Evolutionary conservation across 1,140 invertebrate species (phyloP), one percentile per base, ranked within the genome.

Genomic region (Drosophila seguyi): DNA sequence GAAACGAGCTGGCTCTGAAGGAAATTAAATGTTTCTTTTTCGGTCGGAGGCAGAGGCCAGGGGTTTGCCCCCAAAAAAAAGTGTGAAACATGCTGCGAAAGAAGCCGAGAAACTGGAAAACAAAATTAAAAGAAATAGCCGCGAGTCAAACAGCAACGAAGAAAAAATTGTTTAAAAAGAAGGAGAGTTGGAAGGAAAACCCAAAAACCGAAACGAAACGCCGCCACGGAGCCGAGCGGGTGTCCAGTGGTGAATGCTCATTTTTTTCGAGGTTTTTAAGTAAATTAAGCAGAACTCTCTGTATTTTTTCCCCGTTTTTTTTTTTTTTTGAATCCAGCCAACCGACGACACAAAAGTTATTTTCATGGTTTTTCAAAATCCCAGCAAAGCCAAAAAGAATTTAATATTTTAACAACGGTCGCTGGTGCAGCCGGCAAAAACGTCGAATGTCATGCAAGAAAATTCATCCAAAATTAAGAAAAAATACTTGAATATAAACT

Each of bases 211-310:
- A 76, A 79, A 66, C 65, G 74, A 74, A 79, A 79, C 36, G 73
- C 39, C 39, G 53, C 31, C 29, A 34, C 18, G 27, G 50, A 76
- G n/a, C n/a, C 42, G 59, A 52, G 36, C 56, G 53, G 59, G 38
- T 44, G 22, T 39, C 11, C 16, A 29, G 44, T 20, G 14, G 22
- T 48, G 44, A 55, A 53, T 47, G 31, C 60, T 72, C 47, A 67
- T 53, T 67, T 75, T 25, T 50, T 75, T 75, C 71, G 45, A 27
- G 20, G 34, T 66, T 73, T 66, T 83, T 56, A 84, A 84, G 66
- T 78, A 77, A 88, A 87, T 88, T 74, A 87, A 87, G 75, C 83
- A 83, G 72, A 83, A 77, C 75, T 79, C 68, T 78, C 4, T 13
- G 10, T 56, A 53, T 68, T 41, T 66, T 5, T 16, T n/a, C n/a